Base-by-base conservation (phyloP, 1,140 invertebrate genomes). In the Tribolium castaneum region DNA sequence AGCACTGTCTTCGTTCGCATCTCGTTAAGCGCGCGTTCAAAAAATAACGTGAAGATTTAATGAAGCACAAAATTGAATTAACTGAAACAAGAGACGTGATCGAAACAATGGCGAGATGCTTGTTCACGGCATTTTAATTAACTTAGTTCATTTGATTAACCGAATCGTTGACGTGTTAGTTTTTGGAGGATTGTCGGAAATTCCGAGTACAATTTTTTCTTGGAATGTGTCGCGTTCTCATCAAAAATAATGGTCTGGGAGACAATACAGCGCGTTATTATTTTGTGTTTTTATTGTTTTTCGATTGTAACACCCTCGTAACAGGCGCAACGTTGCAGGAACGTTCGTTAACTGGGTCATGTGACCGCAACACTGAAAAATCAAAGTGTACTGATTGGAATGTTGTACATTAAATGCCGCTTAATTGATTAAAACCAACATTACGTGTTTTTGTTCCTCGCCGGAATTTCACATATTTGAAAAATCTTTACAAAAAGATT, bases 61-160 rank as follows among this genome's bases (percentile, higher is more conserved):
- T 52, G 51, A 52, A 52, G 54, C 59, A 30, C 59, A 35, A 66
- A 66, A 66, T 66, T 35, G 30, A 35, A 13, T 35, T 66, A 66
- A 66, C n/a, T 9, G n/a, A 30, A 12, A 66, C 4, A 66, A 25
- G n/a, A 13, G 59, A 66, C 25, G 14, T 9, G 59, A 66, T 66
- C 22, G 30, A 35, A 34, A 35, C 30, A 66, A 66, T 66, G 12
- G 59, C 22, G 54, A 66, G 25, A 35, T 66, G 59, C 45, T 66
- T 66, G 30, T 66, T 66, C 59, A 66, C 59, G 59, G 10, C 14
- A 9, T 5, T 66, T 66, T 66, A 66, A 35, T 66, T 66, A 66
- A 66, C 59, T 66, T 66, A 66, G 59, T 59, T 59, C 54, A 59
- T 35, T 66, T 1, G 59, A 34, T 66, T 7, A 22, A 13, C 10